Base-by-base conservation (phyloP, 2,888 invertebrate species). In the Eudasyphora cyanicolor region DNA sequence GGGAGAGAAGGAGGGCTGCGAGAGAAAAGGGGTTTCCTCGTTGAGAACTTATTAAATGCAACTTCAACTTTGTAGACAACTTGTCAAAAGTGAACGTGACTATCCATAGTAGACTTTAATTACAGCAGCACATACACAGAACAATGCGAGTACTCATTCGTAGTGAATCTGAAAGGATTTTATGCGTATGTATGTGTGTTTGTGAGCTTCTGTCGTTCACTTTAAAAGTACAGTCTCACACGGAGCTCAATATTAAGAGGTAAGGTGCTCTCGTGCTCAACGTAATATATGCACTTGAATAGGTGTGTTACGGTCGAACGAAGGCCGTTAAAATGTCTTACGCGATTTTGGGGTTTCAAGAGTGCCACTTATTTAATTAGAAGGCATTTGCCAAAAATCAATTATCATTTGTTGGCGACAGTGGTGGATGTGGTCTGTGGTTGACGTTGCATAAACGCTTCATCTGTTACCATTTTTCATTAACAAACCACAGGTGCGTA, bases 21-120 rank as follows among this genome's bases (percentile, higher is more conserved):
- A 49, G 7, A 49, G n/a, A 4, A 49, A n/a, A 49, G 24, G 17
- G 57, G 27, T 60, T 64, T 71, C 35, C 24, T 35, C n/a, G n/a
- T 49, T 51, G 10, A 70, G 49, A 12, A 42, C 35, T 79, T 79
- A 79, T 69, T 74, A 62, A 75, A 80, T 70, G 75, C 69, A 74
- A 21, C 51, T 57, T 79, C 35, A 67, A 75, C 70, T 79, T 79
- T 49, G 75, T 38, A 49, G 79, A 75, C 75, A 80, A 80, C 70
- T 70, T 80, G 75, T 75, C 75, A 80, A 70, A 70, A 60, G 19
- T 29, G 24, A 35, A 80, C 79, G 75, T 80, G 79, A 80, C 79
- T 75, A 70, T 38, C 49, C 75, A 80, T 62, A 49, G 51, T 45
- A 62, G 69, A 75, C 79, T 75, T 70, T 75, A 75, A 80, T 80